These are phyloP conservation scores for Xylota sylvarum DNA, from an alignment of 2,888 invertebrate genomes.

Conservation along the genomic window DNA sequence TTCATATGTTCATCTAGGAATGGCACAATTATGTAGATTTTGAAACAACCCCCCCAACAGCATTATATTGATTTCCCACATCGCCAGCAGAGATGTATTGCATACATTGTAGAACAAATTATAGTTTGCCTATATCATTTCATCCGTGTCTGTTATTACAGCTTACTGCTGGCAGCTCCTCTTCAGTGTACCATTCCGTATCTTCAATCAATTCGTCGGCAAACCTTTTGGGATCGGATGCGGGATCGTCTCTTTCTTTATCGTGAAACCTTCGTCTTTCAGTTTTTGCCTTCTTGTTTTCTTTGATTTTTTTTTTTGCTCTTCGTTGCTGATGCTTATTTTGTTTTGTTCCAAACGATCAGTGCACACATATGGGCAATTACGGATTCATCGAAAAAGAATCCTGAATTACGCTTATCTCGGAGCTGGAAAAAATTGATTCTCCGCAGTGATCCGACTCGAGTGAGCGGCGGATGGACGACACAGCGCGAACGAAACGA, in stretches of 20 bases:
- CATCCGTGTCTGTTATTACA: background rate
- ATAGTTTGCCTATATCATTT: conserved; percentile 44
- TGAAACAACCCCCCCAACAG: background rate
- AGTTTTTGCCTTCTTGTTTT: background rate
- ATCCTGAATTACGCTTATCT: conserved; percentile 77
- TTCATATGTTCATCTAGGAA: too few relatives aligned
- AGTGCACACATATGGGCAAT: conserved; percentile 75
- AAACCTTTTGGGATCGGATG: conserved; percentile 62
- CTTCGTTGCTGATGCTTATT: conserved; percentile 56
- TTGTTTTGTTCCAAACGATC: conserved; percentile 69
- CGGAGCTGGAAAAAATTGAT: conserved; percentile 73
- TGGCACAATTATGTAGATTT: background rate
- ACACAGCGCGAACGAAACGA: conserved; percentile 1
- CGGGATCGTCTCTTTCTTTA: conserved; percentile 50
- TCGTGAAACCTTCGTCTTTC: conserved; percentile 55
- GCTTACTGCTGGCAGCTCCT: conserved; percentile 17
- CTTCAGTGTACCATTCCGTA: conserved; percentile 21
- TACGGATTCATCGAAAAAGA: conserved; percentile 77
- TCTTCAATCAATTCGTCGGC: conserved; percentile 61
- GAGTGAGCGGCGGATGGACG: conserved; percentile 39
- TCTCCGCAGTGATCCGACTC: conserved; percentile 66
- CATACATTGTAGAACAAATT: background rate
- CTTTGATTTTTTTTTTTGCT: conserved; percentile 17
- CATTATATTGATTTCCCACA: background rate
- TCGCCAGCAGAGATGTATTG: background rate